Percentiles rank a stretch among this genome's conserved stretches.
phyloP scores from a whole-genome alignment of 2,797 vertebrate genomes.

The Salmo trutta region DNA sequence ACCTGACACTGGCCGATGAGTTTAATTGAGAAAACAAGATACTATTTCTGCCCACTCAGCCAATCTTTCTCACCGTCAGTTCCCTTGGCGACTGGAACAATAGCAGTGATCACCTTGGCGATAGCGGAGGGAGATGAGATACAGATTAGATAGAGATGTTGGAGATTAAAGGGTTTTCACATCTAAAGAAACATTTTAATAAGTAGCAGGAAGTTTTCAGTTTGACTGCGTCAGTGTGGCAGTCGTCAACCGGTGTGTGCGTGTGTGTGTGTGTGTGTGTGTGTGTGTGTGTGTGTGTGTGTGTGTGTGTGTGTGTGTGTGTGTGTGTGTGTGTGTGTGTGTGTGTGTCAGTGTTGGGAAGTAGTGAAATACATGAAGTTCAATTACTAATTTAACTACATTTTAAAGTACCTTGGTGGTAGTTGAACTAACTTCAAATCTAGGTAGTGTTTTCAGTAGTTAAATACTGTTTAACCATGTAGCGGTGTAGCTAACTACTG shows the following conservation, averaged over 20 bases:
- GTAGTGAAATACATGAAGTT: too few relatives aligned
- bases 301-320: neutral
- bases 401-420: too few relatives aligned
- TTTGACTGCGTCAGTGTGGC: neutral
- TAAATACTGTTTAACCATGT: too few relatives aligned
- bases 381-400: too few relatives aligned
- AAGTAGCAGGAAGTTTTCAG: neutral
- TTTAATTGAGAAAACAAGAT: conserved; percentile 1
- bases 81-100: neutral
- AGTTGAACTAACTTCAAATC: too few relatives aligned
- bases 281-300: neutral
- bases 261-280: neutral
- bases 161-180: neutral
- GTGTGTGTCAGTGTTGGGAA: too few relatives aligned
- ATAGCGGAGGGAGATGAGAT: neutral
- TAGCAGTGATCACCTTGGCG: conserved; percentile 2
- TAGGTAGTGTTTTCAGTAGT: too few relatives aligned
- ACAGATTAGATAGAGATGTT: neutral
- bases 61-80: neutral
- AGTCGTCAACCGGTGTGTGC: neutral
- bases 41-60: neutral
- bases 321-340: neutral
- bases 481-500: too few relatives aligned
- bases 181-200: neutral
- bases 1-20: neutral